These are phyloP conservation scores for Sylvietta virens DNA, from an alignment of 2,113 vertebrate genomes.

Conservation along the genomic window DNA sequence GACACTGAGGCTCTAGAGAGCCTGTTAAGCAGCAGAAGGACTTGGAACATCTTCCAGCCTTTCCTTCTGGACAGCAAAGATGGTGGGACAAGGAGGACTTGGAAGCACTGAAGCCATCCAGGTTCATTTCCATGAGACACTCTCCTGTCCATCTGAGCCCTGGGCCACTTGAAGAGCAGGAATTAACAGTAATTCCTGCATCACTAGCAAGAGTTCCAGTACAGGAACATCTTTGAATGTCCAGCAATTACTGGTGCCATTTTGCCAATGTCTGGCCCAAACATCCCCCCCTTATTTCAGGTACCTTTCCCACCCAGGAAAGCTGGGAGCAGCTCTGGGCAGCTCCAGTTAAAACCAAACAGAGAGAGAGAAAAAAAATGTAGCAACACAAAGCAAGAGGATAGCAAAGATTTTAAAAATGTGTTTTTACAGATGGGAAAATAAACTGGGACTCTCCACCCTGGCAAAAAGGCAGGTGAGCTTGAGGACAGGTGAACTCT, in stretches of 20 bases:
- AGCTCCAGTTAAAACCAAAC: background rate
- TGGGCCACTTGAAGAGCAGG: background rate
- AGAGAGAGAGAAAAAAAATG: background rate
- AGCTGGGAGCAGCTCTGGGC: background rate
- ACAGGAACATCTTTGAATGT: background rate
- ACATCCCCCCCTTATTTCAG: background rate
- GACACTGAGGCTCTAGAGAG: background rate
- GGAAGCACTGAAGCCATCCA: background rate
- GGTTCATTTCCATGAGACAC: background rate
- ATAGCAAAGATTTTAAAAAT: background rate
- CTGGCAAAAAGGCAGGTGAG: background rate
- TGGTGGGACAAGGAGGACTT: background rate
- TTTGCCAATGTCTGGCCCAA: background rate
- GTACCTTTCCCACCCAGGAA: background rate
- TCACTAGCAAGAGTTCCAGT: background rate
- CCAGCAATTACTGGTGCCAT: background rate
- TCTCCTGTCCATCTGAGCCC: background rate
- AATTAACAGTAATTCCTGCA: background rate
- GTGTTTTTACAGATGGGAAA: background rate
- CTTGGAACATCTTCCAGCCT: background rate
- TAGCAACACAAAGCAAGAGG: background rate
- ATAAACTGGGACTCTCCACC: background rate
- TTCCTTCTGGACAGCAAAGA: background rate
- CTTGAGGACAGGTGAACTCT: background rate
- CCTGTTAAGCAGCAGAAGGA: background rate